Evolutionary conservation across 2,113 vertebrate species (phyloP).

Genomic region (Semnornis frantzii): DNA sequence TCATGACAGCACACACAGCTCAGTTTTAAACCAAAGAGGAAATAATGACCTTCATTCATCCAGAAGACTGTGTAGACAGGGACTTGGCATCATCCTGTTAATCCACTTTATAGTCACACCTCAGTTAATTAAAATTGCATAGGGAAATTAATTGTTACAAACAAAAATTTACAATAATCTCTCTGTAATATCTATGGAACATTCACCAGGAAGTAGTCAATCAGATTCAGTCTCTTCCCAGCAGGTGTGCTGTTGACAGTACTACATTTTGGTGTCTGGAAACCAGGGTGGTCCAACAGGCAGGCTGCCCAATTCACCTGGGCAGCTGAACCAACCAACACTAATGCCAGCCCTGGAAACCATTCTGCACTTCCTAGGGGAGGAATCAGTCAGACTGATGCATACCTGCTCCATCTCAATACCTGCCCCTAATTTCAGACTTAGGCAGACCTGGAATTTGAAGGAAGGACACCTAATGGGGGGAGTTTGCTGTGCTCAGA

Average conservation of each 20-base stretch:
- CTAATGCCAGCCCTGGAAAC: neutral
- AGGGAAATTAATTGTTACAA: slow-evolving; percentile 3
- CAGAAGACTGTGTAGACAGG: neutral
- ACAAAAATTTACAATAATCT: neutral
- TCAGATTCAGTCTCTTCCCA: neutral
- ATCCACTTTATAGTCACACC: slow-evolving; percentile 13
- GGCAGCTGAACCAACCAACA: neutral
- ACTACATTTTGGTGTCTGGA: neutral
- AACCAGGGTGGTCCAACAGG: neutral
- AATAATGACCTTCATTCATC: slow-evolving; percentile 1
- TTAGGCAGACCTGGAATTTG: neutral
- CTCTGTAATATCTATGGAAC: neutral
- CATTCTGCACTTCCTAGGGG: fast-evolving
- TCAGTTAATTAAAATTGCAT: slow-evolving; percentile 14
- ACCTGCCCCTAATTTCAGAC: neutral
- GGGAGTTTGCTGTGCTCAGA: neutral
- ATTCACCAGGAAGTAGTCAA: neutral
- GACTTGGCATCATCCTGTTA: neutral
- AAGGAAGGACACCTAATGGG: neutral
- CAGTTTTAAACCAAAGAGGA: neutral
- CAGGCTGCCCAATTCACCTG: neutral
- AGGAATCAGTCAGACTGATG: neutral
- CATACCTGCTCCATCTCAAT: neutral
- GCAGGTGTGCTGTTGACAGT: neutral
- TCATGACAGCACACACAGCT: neutral